These are phyloP conservation scores for Aldrovandia affinis DNA, from an alignment of 2,797 vertebrate species.

Conservation along the genomic window DNA sequence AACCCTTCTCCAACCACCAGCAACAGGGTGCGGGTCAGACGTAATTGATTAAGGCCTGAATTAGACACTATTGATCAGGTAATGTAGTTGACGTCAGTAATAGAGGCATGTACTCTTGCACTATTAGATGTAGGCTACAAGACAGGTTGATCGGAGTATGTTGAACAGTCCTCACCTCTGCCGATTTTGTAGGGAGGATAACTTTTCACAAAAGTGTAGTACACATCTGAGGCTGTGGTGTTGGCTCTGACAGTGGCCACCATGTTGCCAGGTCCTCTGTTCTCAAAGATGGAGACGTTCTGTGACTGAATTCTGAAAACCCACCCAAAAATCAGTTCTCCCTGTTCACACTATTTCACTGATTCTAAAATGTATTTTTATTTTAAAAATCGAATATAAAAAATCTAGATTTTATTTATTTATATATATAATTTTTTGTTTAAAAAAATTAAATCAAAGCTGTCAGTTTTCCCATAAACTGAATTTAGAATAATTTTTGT, in stretches of 20 bases:
- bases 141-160: no score
- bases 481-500: no score
- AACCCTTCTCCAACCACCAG: not conserved
- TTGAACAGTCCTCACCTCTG: slow-evolving; percentile 26
- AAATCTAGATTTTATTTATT: no score
- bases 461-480: no score
- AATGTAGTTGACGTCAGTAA: not conserved
- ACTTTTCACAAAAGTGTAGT: slow-evolving; percentile 35
- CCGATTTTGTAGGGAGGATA: slow-evolving; percentile 34
- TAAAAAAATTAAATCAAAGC: no score
- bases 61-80: not conserved
- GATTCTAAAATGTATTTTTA: not conserved
- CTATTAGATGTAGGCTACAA: no score
- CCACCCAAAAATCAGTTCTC: not conserved
- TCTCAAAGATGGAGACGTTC: slow-evolving; percentile 39
- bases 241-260: slow-evolving; percentile 36
- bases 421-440: no score
- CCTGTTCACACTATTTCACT: not conserved
- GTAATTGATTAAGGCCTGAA: not conserved
- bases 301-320: slow-evolving; percentile 28
- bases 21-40: not conserved
- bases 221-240: slow-evolving; percentile 27
- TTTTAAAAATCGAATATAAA: no score
- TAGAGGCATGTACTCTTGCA: no score
- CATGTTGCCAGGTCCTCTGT: slow-evolving; percentile 19